Base-by-base conservation (phyloP, 23 tunicate species). In the Ascidia mentula region DNA sequence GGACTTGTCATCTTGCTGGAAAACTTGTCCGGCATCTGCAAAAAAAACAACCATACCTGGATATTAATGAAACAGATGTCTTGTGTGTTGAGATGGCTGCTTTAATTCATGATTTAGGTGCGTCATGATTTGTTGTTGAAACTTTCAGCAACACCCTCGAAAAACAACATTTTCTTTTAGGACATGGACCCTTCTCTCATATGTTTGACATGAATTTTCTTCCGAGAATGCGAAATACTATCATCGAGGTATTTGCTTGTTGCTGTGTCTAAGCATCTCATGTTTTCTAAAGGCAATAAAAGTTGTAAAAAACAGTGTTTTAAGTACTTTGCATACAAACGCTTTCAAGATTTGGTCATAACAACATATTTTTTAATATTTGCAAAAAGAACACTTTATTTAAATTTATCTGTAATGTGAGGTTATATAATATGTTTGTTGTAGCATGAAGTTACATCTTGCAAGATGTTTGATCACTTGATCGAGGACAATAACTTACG, bases 131-230 rank as follows among this genome's bases (percentile, higher is more conserved):
- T 61, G 15, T 42, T 42, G 53, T 12, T 42, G n/a, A n/a, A n/a
- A n/a, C n/a, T n/a, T n/a, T n/a, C n/a, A n/a, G n/a, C n/a, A n/a
- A n/a, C n/a, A n/a, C n/a, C n/a, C n/a, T n/a, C n/a, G n/a, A n/a
- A n/a, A n/a, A n/a, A n/a, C n/a, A n/a, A n/a, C n/a, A n/a, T 81
- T 42, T 35, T 34, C n/a, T 18, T 75, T 9, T 31, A 86, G 92
- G 97, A 28, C 97, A 92, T 87, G 97, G 97, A 1, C 92, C 97
- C 15, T 92, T 82, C 78, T 92, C 97, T n/a, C 97, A 92, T 61
- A 75, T 92, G 92, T 92, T 87, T 61, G 97, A 92, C 78, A 31
- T 59, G 35, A 74, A 78, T 36, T 87, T 92, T 46, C 40, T 92
- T 30, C 82, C 88, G 5, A 77, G 74, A 39, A 28, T 75, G 24